Conservation (phyloP, 2,113 vertebrate species). For the Nipponia nippon region DNA sequence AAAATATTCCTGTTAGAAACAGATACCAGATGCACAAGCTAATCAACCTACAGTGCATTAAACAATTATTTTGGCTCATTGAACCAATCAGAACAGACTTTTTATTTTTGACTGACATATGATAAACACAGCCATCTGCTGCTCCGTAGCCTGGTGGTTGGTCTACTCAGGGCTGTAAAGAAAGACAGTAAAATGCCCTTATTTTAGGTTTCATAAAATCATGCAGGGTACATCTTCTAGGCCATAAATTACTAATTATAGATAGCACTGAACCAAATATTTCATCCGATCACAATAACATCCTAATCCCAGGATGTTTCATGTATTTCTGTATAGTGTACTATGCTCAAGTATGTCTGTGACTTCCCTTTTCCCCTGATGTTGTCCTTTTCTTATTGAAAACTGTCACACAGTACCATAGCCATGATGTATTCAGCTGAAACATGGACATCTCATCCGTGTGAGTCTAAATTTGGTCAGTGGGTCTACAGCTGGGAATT, state of each 20-base stretch:
- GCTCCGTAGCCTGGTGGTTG: conserved; percentile 41
- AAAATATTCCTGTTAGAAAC: conserved; percentile 33
- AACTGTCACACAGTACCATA: not conserved
- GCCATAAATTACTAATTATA: conserved; percentile 55
- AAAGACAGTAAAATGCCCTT: conserved; percentile 41
- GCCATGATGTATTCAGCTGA: not conserved
- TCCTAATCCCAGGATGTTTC: conserved; percentile 35
- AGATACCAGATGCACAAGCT: conserved; percentile 61
- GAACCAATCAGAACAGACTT: conserved; percentile 63
- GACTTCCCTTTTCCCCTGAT: not conserved
- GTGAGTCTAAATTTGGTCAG: not conserved
- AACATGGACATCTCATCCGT: not conserved
- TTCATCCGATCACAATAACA: not conserved
- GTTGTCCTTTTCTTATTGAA: not conserved
- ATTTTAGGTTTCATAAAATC: conserved; percentile 30
- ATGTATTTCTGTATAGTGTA: not conserved
- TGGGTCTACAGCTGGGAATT: not conserved
- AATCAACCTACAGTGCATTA: conserved; percentile 69
- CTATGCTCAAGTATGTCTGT: not conserved
- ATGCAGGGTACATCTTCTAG: conserved; percentile 42
- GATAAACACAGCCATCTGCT: conserved; percentile 73
- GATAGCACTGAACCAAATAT: conserved; percentile 43
- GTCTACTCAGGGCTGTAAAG: conserved; percentile 31
- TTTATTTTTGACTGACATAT: conserved; percentile 65
- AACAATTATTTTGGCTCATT: conserved; percentile 73